Conservation (phyloP, 2,888 invertebrate genomes). For the Acrobasis suavella region DNA sequence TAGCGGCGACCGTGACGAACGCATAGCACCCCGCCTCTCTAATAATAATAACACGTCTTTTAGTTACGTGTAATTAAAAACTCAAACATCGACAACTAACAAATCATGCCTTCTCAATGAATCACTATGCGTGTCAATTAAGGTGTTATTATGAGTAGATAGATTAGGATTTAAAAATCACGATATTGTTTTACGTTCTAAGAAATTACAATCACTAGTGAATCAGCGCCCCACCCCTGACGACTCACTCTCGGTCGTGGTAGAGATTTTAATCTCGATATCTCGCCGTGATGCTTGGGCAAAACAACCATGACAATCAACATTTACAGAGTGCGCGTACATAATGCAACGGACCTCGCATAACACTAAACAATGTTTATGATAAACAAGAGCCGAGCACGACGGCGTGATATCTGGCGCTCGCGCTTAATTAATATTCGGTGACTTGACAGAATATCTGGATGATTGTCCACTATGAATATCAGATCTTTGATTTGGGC, state of each 20-base stretch:
- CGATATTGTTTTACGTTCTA: conserved; percentile 59
- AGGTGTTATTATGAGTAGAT: conserved; percentile 64
- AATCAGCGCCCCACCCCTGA: conserved; percentile 72
- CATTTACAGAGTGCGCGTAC: conserved; percentile 58
- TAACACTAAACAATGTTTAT: conserved; percentile 63
- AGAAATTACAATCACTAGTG: conserved; percentile 60
- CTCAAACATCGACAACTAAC: conserved; percentile 77
- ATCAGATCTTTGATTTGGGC: conserved; percentile 35
- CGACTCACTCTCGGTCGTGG: conserved; percentile 58
- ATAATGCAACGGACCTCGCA: conserved; percentile 53
- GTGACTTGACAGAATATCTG: conserved; percentile 62
- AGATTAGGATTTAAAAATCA: conserved; percentile 58
- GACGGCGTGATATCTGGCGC: conserved; percentile 45
- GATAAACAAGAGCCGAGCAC: conserved; percentile 52
- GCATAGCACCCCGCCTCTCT: conserved; percentile 64
- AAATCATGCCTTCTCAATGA: conserved; percentile 68
- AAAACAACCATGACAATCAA: conserved; percentile 64
- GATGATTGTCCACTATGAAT: conserved; percentile 43
- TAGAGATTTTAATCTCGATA: conserved; percentile 64
- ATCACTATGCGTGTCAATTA: conserved; percentile 71
- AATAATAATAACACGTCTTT: conserved; percentile 73
- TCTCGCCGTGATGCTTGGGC: conserved; percentile 59
- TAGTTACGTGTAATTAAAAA: conserved; percentile 79
- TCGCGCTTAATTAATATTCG: conserved; percentile 73
- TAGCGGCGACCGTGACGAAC: conserved; percentile 67